Evolutionary conservation across 2,888 invertebrate genomes (phyloP).

Genomic region (Colostygia pectinataria): DNA sequence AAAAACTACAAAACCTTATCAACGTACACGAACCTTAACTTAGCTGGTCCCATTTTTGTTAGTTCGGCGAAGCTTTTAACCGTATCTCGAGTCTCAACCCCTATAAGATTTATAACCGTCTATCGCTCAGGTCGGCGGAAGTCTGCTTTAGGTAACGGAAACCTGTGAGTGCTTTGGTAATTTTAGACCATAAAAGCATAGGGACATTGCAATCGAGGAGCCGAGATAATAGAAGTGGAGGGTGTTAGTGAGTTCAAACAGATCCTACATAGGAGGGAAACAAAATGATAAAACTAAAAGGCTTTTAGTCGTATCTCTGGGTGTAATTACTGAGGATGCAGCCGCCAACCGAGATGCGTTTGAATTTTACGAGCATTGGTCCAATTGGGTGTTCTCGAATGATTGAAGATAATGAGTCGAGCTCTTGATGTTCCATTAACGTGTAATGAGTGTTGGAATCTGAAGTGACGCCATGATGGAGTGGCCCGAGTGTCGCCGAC

Average conservation of each 20-base stretch:
- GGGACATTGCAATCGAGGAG: constrained; percentile 49
- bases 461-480: constrained; percentile 68
- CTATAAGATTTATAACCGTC: constrained; percentile 71
- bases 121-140: constrained; percentile 73
- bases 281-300: constrained; percentile 48
- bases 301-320: constrained; percentile 47
- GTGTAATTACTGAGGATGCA: constrained; percentile 41
- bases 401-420: constrained; percentile 55
- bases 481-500: constrained; percentile 67
- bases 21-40: constrained; percentile 77
- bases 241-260: constrained; percentile 45
- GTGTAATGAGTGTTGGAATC: constrained; percentile 70
- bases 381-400: constrained; percentile 50
- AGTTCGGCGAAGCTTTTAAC: constrained; percentile 72
- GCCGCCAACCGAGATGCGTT: constrained; percentile 35
- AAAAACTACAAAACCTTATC: constrained; percentile 79
- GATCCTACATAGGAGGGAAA: constrained; percentile 46
- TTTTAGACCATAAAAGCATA: constrained; percentile 61
- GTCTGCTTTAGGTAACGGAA: constrained; percentile 72
- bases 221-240: constrained; percentile 56
- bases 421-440: constrained; percentile 68
- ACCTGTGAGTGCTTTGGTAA: constrained; percentile 63
- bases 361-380: constrained; percentile 45
- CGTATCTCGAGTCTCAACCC: constrained; percentile 62
- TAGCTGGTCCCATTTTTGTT: constrained; percentile 74